Percentiles rank a stretch among this genome's conserved stretches.
Evolutionary conservation across 2,888 invertebrate genomes (phyloP).

Genomic region (Ceramica pisi): DNA sequence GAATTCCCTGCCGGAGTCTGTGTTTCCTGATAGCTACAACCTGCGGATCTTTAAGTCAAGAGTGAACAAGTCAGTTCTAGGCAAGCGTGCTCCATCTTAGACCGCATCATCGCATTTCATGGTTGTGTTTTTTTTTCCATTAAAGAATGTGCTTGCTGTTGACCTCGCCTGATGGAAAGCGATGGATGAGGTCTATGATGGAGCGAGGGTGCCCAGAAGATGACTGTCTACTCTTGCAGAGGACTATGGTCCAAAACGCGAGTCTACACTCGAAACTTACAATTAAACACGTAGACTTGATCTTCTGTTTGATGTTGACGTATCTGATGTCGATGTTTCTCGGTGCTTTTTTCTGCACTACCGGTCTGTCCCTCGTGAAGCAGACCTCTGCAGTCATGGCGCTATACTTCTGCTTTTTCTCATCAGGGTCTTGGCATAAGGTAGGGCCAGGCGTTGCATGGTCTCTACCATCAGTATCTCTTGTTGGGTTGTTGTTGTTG

Average conservation of each 20-base stretch:
- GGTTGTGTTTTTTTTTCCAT: no score
- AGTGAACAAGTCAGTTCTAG: not conserved
- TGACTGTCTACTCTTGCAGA: no score
- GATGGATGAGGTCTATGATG: no score
- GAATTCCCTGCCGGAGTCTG: no score
- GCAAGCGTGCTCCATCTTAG: no score
- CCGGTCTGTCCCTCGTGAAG: constrained; percentile 32
- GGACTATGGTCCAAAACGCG: no score
- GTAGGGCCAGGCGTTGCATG: not conserved
- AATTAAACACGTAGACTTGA: constrained; percentile 51
- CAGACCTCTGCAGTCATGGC: constrained; percentile 43
- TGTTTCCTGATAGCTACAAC: no score
- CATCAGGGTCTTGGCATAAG: not conserved
- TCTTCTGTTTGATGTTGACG: constrained; percentile 56
- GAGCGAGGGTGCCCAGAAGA: no score
- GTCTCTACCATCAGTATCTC: not conserved
- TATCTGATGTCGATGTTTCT: constrained; percentile 64
- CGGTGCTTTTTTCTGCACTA: constrained; percentile 25
- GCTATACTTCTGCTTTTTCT: constrained; percentile 31
- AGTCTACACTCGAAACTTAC: constrained; percentile 34
- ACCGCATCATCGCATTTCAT: no score
- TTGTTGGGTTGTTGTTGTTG: not conserved
- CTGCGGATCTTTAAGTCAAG: no score
- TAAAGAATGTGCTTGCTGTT: no score
- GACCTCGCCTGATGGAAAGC: no score